These are phyloP conservation scores for Alectura lathami DNA, from an alignment of 2,113 vertebrate genomes.

Conservation along the genomic window DNA sequence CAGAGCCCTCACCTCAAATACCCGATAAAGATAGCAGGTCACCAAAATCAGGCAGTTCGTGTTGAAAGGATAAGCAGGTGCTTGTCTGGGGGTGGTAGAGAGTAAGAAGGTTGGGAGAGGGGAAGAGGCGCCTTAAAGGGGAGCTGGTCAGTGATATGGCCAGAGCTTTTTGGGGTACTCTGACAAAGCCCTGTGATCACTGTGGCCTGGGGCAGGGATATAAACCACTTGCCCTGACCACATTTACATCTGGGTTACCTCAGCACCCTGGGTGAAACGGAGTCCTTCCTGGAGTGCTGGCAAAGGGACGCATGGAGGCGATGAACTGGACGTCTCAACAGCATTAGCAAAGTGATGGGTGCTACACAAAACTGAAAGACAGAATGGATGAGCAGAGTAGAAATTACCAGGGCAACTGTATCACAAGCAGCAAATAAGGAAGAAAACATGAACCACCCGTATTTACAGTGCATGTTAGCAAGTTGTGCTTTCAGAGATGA, in stretches of 20 bases:
- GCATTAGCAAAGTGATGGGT: neutral
- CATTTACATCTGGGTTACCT: neutral
- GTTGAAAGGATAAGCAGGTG: neutral
- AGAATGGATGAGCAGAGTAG: neutral
- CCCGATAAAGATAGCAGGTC: neutral
- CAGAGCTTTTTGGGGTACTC: neutral
- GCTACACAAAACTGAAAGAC: neutral
- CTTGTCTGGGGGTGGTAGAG: neutral
- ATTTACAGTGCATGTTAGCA: slow-evolving; percentile 72
- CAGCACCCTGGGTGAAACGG: neutral
- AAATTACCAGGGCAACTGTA: neutral
- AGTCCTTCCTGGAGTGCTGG: neutral
- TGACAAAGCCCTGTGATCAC: neutral
- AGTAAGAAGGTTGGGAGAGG: neutral
- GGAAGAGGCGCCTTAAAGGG: neutral
- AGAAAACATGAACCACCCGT: slow-evolving; percentile 20
- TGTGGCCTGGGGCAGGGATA: neutral
- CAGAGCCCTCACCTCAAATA: neutral
- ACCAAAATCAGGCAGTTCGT: neutral
- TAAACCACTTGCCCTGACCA: neutral
- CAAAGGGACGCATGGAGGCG: neutral
- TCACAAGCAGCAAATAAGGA: neutral
- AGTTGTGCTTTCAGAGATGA: slow-evolving; percentile 41
- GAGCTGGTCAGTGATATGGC: neutral
- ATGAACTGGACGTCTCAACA: neutral